Evolutionary conservation across 2,888 invertebrate species (phyloP).

Genomic region (Koerneria pararmatus): DNA sequence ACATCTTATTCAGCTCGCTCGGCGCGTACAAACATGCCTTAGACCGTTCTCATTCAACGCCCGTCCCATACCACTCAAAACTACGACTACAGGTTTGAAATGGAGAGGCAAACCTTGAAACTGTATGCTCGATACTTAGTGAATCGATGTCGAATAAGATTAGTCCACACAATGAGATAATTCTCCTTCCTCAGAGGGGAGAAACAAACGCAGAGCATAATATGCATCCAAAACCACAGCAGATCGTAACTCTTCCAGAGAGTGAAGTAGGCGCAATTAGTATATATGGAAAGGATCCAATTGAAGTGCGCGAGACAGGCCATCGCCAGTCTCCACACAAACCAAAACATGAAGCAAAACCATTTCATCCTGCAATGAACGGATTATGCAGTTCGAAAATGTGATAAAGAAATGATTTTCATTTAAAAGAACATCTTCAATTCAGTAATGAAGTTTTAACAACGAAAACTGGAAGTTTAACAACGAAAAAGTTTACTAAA

Average conservation of each 20-base stretch:
- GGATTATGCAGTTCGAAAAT: no score
- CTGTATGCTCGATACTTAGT: slow-evolving; percentile 42
- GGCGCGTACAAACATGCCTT: no score
- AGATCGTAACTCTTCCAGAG: slow-evolving; percentile 58
- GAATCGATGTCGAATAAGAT: slow-evolving; percentile 43
- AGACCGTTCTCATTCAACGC: no score
- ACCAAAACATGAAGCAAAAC: slow-evolving; percentile 56
- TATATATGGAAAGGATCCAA: slow-evolving; percentile 48
- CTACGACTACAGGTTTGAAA: no score
- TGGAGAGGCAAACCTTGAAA: slow-evolving; percentile 46
- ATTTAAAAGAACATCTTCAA: no score
- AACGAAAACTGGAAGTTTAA: no score
- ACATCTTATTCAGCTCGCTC: no score
- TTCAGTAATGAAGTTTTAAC: no score
- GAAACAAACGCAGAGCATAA: slow-evolving; percentile 52
- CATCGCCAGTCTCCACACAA: slow-evolving; percentile 50
- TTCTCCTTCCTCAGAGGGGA: slow-evolving; percentile 47
- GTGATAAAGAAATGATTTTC: no score
- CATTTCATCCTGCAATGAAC: slow-evolving; percentile 34
- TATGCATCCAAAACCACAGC: slow-evolving; percentile 58
- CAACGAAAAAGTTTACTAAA: no score
- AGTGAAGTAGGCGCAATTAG: slow-evolving; percentile 54
- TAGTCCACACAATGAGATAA: slow-evolving; percentile 47
- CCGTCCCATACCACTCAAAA: no score
- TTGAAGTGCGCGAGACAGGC: slow-evolving; percentile 58